Evolutionary conservation across 1,140 invertebrate species (phyloP), one percentile per base, ranked within the genome.

Genomic region (Parapsyche elsis): DNA sequence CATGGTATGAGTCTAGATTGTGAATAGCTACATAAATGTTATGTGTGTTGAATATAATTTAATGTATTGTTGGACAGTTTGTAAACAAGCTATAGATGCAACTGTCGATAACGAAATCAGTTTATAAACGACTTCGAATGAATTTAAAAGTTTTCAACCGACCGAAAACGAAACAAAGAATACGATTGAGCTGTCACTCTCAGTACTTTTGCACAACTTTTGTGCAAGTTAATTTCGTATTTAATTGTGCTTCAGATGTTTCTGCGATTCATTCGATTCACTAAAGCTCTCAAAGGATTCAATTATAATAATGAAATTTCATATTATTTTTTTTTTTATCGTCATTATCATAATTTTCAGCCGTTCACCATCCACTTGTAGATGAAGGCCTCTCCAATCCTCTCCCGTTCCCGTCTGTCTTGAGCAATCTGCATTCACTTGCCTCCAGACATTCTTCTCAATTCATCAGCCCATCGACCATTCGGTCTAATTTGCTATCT

Each of bases 111-210:
- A n/a, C 23, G 49, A 7, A 53, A 16, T 53, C 49, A 16, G 12
- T 53, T 53, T 53, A 16, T 16, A 53, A 53, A 53, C 49, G 49
- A 12, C 4, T 53, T 53, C 49, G 49, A 53, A 53, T 16, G 24
- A 67, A 67, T 67, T 67, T 67, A 67, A 67, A 67, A 67, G 64
- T 67, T 67, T 67, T 26, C n/a, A 26, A 53, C 49, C 10, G 16
- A 16, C 49, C 49, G 49, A 53, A 53, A 53, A 53, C 4, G 49
- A 53, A 67, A 67, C 64, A 26, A 61, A 61, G n/a, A 21, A 67
- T 26, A 4, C 64, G 64, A 67, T 67, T 67, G 21, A 5, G 64
- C 64, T 67, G 64, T 67, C 64, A 67, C 23, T 9, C 24, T 67
- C 64, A 67, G 64, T 12, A 24, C 9, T 26, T 12, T 19, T n/a